Evolutionary conservation across 2,888 invertebrate genomes (phyloP).

Genomic region (Thalpophila matura): DNA sequence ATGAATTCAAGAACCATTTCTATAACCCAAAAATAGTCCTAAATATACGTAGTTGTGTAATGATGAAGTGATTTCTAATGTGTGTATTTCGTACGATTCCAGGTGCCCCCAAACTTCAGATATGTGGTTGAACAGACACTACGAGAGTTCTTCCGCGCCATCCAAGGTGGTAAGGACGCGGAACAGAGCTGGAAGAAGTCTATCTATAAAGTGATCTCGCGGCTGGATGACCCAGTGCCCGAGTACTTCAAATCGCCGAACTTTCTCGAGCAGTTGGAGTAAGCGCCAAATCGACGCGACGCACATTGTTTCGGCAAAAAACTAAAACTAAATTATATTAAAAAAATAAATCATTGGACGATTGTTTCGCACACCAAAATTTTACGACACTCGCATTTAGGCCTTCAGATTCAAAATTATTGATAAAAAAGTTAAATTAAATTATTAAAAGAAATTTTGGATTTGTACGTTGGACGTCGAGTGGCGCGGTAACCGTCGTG

Average conservation of each 20-base stretch:
- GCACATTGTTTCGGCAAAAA: slow-evolving; percentile 82
- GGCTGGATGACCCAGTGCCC: slow-evolving; percentile 99
- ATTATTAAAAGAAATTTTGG: slow-evolving; percentile 84
- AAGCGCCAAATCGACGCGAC: slow-evolving; percentile 82
- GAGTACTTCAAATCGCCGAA: slow-evolving; percentile 99
- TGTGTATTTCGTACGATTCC: slow-evolving; percentile 70
- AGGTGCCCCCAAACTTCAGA: slow-evolving; percentile 99
- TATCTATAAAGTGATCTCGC: slow-evolving; percentile 99
- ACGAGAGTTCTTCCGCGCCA: slow-evolving; percentile 99
- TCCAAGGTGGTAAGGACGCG: slow-evolving; percentile 98
- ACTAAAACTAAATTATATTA: slow-evolving; percentile 75
- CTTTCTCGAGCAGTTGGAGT: slow-evolving; percentile 99
- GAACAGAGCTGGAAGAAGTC: slow-evolving; percentile 99
- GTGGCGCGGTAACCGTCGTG: slow-evolving; percentile 71
- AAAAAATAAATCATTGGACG: slow-evolving; percentile 79
- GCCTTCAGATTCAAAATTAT: slow-evolving; percentile 92
- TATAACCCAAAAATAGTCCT: neutral
- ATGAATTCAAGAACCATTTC: neutral
- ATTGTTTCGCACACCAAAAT: slow-evolving; percentile 91
- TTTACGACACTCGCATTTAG: slow-evolving; percentile 93
- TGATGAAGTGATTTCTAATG: slow-evolving; percentile 22
- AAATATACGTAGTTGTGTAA: neutral
- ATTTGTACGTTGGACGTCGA: slow-evolving; percentile 88
- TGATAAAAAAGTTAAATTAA: slow-evolving; percentile 89
- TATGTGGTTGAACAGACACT: slow-evolving; percentile 99